Base-by-base conservation (phyloP, 2,888 invertebrate species). In the Cantharis nigra region DNA sequence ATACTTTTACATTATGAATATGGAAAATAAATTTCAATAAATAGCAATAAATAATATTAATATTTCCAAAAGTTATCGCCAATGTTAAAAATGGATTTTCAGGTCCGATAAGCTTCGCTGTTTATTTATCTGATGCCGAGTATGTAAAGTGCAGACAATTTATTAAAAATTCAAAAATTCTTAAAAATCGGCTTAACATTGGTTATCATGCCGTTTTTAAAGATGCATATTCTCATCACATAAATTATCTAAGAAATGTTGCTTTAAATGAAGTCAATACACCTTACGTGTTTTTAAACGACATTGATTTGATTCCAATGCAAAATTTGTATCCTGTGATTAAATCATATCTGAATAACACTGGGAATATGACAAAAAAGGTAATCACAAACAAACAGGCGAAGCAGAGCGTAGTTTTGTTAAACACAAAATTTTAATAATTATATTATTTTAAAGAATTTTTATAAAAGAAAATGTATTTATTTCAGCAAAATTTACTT, bases 261-360 rank as follows among this genome's bases (percentile, higher is more conserved):
- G 97, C 96, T 1, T 89, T 97, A 80, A 91, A 93, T 72, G 92
- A 96, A 86, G 94, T 95, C 63, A 92, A 92, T 80, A 96, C 96
- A 0, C 93, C 95, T 0, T 96, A 93, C 87, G 94, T 96, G 81
- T 96, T 97, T 87, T 91, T 97, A 28, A 92, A 95, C 82, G 97
- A 98, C 87, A 94, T 96, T 9, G 97, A 98, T 89, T 97, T 97
- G 86, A 91, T 97, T 69, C 97, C 97, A 0, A 96, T 95, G 93
- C 90, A 90, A 84, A 93, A 93, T 0, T 89, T 97, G 26, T 96
- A 97, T 87, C 90, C 92, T 64, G 93, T 92, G 84, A 89, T 97
- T 71, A 91, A 93, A 81, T 91, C 90, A 77, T 89, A 92, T 85
- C 90, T 92, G 80, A 83, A 82, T 20, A 76, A 77, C 7, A 81